Base-by-base conservation (phyloP, 2,888 invertebrate genomes). In the Lutraria lutraria region DNA sequence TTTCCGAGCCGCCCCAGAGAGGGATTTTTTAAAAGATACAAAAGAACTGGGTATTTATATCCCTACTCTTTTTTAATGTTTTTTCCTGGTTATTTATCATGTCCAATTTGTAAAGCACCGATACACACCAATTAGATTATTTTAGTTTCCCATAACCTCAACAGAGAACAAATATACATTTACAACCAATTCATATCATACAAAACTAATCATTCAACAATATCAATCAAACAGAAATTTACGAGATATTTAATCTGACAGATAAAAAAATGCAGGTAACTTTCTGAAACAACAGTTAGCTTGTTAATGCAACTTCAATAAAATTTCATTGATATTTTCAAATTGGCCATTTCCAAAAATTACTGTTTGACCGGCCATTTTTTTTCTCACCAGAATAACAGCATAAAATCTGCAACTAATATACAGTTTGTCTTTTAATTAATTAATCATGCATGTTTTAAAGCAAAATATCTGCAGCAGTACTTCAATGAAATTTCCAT, bases 401-500 rank as follows among this genome's bases (percentile, higher is more conserved):
- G n/a, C 63, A 68, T 21, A 8, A 68, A 25, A 68, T n/a, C n/a
- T 2, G 25, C 12, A 25, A 68, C 8, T 25, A 25, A 68, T 68
- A 25, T 25, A n/a, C n/a, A 68, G 63, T n/a, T n/a, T 68, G 25
- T 68, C 63, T 25, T 21, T n/a, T 68, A 25, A 68, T 25, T 68
- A 25, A 68, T 68, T 13, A 25, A 68, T 68, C 63, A 25, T 68
- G 25, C 63, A 68, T 68, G 63, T 68, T 16, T 34, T 76, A 76
- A 15, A 29, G 72, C 72, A 76, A 76, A 13, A 76, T 76, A 31
- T 76, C 34, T 34, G 76, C 76, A 31, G 76, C 76, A 31, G 76
- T 16, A 34, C 15, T 76, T 76, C 76, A 34, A 31, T 31, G 13
- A 76, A 31, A 34, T 31, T 16, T 34, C 31, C 76, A 19, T 16